Evolutionary conservation across 2,888 invertebrate species (phyloP).

Genomic region (Eumacrocentrus americanus): DNA sequence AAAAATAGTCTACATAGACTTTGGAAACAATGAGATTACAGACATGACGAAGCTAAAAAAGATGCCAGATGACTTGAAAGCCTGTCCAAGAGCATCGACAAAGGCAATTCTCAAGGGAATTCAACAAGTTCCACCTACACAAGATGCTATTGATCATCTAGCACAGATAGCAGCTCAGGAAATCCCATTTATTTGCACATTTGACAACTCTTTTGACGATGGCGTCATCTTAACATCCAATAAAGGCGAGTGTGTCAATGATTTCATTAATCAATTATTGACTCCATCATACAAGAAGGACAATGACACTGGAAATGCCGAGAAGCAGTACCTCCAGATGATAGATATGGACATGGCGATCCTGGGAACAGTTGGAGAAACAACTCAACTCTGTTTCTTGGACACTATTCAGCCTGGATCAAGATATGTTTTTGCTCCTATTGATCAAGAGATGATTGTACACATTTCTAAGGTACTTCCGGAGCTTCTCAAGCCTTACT

Average conservation of each 20-base stretch:
- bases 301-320: neutral
- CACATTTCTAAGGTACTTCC: slow-evolving; percentile 43
- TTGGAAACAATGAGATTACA: slow-evolving; percentile 50
- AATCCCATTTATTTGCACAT: slow-evolving; percentile 42
- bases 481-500: slow-evolving; percentile 45
- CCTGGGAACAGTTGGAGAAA: slow-evolving; percentile 45
- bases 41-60: slow-evolving; percentile 39
- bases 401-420: slow-evolving; percentile 19
- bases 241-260: slow-evolving; percentile 46
- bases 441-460: slow-evolving; percentile 40
- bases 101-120: slow-evolving; percentile 47
- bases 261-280: slow-evolving; percentile 42
- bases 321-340: neutral
- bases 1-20: slow-evolving; percentile 52
- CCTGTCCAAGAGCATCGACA: slow-evolving; percentile 34
- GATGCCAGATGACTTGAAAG: slow-evolving; percentile 46
- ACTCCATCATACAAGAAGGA: slow-evolving; percentile 44
- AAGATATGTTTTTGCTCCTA: slow-evolving; percentile 38
- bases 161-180: slow-evolving; percentile 39
- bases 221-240: slow-evolving; percentile 33
- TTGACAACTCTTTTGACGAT: slow-evolving; percentile 37
- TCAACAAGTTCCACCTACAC: slow-evolving; percentile 43
- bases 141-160: slow-evolving; percentile 45
- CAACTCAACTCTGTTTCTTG: slow-evolving; percentile 35
- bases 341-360: slow-evolving; percentile 34